These are phyloP conservation scores for Gobius niger DNA, from an alignment of 2,113 vertebrate species.

Conservation along the genomic window DNA sequence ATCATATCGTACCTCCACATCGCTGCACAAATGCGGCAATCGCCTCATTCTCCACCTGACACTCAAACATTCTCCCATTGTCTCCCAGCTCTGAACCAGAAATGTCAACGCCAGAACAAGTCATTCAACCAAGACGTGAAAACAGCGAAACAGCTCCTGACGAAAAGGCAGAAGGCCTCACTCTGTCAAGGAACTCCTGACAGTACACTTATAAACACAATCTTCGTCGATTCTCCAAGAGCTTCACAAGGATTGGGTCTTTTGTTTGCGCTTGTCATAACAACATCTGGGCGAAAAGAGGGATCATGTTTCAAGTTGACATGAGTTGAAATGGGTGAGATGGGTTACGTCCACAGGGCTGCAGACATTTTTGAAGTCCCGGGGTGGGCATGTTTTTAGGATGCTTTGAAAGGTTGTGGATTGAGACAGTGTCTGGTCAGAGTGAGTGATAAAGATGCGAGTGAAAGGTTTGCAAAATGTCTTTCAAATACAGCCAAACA, in stretches of 20 bases:
- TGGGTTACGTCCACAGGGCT: slow-evolving; percentile 37
- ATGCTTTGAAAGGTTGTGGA: neutral
- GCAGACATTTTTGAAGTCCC: slow-evolving; percentile 35
- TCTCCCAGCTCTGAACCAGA: neutral
- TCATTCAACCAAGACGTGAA: slow-evolving; percentile 27
- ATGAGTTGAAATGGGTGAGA: slow-evolving; percentile 36
- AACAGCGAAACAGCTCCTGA: slow-evolving; percentile 13
- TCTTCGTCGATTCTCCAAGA: slow-evolving; percentile 24
- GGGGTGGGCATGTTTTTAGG: slow-evolving; percentile 37
- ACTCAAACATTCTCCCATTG: neutral
- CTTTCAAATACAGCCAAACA: too few relatives aligned
- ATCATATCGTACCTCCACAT: neutral
- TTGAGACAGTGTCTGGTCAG: slow-evolving; percentile 17
- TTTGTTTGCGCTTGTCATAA: slow-evolving; percentile 59
- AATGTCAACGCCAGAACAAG: neutral
- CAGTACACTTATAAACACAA: slow-evolving; percentile 27
- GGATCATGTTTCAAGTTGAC: neutral
- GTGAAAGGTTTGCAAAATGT: neutral
- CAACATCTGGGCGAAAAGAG: slow-evolving; percentile 36
- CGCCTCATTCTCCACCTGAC: neutral
- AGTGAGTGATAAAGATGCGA: slow-evolving; percentile 29
- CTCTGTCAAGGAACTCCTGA: slow-evolving; percentile 19
- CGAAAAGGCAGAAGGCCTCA: neutral
- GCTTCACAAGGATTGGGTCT: neutral
- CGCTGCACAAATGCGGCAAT: neutral